These are phyloP conservation scores for Folsomia manolachei DNA, from an alignment of 2,888 invertebrate genomes.

Conservation along the genomic window DNA sequence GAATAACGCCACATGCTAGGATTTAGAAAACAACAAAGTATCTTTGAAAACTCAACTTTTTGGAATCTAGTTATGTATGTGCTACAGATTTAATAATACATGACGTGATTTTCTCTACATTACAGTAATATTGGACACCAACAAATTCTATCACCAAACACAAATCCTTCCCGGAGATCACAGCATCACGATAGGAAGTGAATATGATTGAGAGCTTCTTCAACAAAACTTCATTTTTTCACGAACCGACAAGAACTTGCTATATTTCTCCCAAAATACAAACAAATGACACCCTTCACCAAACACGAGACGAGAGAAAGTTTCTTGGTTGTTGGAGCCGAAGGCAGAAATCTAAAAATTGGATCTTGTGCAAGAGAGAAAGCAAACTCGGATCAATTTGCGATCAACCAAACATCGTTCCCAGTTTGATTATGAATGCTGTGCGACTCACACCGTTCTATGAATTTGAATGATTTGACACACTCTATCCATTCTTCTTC, in stretches of 20 bases:
- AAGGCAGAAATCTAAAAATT: neutral
- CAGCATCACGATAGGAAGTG: conserved; percentile 94
- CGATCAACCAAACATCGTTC: no score
- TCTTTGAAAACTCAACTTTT: neutral
- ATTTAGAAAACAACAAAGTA: neutral
- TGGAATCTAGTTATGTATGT: no score
- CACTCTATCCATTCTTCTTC: no score
- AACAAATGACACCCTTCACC: conserved; percentile 9
- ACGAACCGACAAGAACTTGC: neutral
- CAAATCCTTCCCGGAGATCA: conserved; percentile 78
- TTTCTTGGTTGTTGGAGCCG: no score
- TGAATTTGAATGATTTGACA: no score
- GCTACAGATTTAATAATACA: neutral
- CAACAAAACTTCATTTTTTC: neutral
- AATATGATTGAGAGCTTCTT: conserved; percentile 70
- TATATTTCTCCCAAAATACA: conserved; percentile 1
- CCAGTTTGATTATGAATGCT: no score
- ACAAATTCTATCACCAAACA: conserved; percentile 94
- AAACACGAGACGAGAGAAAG: neutral
- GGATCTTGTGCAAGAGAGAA: neutral
- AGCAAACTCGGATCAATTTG: no score
- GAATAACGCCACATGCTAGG: conserved; percentile 13
- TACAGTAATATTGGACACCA: conserved; percentile 89
- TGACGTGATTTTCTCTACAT: conserved; percentile 44
- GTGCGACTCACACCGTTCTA: no score